A percentile compares a stretch with the other conserved stretches of the same genome.
These are phyloP conservation scores for Epinotia brunnichana DNA, from an alignment of 2,888 invertebrate species.

Conservation along the genomic window DNA sequence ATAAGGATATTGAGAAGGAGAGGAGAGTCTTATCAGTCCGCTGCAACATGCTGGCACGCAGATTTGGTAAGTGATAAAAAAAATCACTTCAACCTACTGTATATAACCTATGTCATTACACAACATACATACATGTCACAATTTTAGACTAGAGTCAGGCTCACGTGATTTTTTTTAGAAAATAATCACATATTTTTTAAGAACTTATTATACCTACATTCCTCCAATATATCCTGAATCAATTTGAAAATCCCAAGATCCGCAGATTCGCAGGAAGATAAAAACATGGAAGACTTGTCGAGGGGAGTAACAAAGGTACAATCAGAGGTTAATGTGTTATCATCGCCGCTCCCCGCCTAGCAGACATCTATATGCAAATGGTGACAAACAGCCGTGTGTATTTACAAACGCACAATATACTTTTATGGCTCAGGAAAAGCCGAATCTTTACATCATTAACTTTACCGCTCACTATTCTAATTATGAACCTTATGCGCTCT, in stretches of 20 bases:
- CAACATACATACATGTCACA: too few relatives aligned
- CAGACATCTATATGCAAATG: slow-evolving; percentile 79
- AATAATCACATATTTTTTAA: too few relatives aligned
- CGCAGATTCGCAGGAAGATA: slow-evolving; percentile 30
- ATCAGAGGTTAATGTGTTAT: slow-evolving; percentile 49
- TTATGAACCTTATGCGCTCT: slow-evolving; percentile 49
- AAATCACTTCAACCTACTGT: too few relatives aligned
- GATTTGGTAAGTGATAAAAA: too few relatives aligned
- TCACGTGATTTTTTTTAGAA: too few relatives aligned
- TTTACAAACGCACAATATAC: slow-evolving; percentile 82
- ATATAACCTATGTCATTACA: too few relatives aligned
- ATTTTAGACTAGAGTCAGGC: too few relatives aligned
- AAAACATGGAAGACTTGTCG: slow-evolving; percentile 25
- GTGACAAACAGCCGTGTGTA: slow-evolving; percentile 79
- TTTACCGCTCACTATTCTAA: slow-evolving; percentile 42
- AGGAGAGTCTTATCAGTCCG: too few relatives aligned
- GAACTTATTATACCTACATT: too few relatives aligned
- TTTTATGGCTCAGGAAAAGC: slow-evolving; percentile 80
- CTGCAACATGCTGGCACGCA: too few relatives aligned
- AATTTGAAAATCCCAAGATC: neutral
- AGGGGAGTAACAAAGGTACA: slow-evolving; percentile 44
- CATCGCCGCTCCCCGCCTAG: slow-evolving; percentile 50
- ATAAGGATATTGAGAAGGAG: too few relatives aligned
- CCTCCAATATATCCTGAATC: too few relatives aligned
- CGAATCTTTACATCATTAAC: slow-evolving; percentile 59